Conservation (phyloP, 2,888 invertebrate species). For the Nasonovia ribisnigri region DNA sequence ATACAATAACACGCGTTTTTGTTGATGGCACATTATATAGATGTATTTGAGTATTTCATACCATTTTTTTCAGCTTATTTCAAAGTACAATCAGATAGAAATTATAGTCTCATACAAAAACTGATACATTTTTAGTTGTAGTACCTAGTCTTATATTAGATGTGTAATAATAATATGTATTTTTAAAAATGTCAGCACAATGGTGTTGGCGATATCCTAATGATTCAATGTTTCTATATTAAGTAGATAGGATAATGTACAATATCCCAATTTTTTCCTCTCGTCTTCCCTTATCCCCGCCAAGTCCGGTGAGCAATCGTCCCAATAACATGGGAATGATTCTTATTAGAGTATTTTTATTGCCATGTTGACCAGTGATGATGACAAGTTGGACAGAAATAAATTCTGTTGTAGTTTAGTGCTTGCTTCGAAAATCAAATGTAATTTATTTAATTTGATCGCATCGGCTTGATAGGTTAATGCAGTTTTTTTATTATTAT, state of each 20-base stretch:
- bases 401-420: not conserved
- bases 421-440: constrained; percentile 13
- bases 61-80: not conserved
- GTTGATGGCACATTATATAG: not conserved
- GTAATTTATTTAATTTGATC: not conserved
- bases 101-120: not conserved
- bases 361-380: not conserved
- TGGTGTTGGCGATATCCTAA: constrained; percentile 9
- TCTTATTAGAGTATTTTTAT: not conserved
- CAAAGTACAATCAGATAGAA: not conserved
- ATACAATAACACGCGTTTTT: not conserved
- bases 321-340: not conserved
- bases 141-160: not conserved
- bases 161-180: not conserved
- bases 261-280: not conserved
- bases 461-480: constrained; percentile 34
- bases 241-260: not conserved
- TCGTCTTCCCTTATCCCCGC: not conserved
- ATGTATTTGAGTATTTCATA: not conserved
- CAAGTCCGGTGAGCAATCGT: not conserved
- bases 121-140: not conserved
- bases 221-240: not conserved
- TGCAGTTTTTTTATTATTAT: not conserved
- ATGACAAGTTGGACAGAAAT: not conserved
- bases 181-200: not conserved